phyloP scores from a whole-genome alignment of 2,888 invertebrate species.

The Pyrochroa serraticornis region DNA sequence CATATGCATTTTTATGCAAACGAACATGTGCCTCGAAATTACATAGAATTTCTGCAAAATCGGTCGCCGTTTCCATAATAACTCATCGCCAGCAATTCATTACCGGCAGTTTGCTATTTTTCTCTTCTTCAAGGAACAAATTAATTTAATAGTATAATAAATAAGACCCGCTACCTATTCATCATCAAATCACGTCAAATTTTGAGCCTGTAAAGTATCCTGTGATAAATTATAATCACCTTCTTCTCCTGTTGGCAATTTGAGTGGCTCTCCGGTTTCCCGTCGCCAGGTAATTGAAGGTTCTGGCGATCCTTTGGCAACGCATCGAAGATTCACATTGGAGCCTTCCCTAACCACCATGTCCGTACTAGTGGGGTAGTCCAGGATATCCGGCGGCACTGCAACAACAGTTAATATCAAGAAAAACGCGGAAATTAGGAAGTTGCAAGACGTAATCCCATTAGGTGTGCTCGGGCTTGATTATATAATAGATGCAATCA shows the following conservation, averaged over 20 bases:
- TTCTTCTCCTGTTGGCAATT: conserved; percentile 69
- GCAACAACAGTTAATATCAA: conserved; percentile 42
- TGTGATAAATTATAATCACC: conserved; percentile 58
- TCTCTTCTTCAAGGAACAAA: conserved; percentile 1
- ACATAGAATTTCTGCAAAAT: no score
- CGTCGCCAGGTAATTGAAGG: conserved; percentile 88
- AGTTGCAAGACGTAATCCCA: neutral
- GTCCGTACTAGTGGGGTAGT: conserved; percentile 85
- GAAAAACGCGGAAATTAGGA: conserved; percentile 5
- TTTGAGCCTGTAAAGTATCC: neutral
- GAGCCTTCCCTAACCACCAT: conserved; percentile 85
- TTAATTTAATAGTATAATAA: conserved; percentile 5
- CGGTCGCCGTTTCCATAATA: neutral
- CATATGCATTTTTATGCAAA: neutral
- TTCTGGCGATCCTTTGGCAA: conserved; percentile 84
- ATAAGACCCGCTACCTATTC: neutral
- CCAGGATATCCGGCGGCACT: conserved; percentile 88
- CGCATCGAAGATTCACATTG: conserved; percentile 84
- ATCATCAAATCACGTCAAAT: conserved; percentile 13
- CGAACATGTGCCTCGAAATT: neutral
- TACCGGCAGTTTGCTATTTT: conserved; percentile 1
- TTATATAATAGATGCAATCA: no score
- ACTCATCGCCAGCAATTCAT: neutral
- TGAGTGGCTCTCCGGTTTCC: conserved; percentile 74
- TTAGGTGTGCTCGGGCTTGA: neutral